phyloP scores from a whole-genome alignment of 2,888 invertebrate genomes.

The Amorpha juglandis region DNA sequence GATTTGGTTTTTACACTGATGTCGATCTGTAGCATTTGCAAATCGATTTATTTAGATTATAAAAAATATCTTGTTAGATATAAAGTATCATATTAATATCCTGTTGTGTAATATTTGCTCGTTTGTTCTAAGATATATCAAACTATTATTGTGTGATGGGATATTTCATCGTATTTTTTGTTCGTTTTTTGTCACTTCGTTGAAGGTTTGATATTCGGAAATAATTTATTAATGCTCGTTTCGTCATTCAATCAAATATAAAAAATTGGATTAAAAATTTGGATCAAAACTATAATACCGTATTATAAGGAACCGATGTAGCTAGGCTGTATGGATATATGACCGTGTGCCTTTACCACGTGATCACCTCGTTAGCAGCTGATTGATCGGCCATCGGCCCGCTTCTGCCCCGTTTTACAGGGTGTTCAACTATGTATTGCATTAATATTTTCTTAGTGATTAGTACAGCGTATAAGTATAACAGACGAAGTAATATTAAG shows the following conservation, averaged over 20 bases:
- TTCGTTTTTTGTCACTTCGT: constrained; percentile 6
- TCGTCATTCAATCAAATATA: no score
- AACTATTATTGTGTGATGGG: constrained; percentile 13
- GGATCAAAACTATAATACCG: constrained; percentile 14
- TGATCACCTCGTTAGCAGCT: constrained; percentile 77
- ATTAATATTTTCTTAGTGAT: background rate
- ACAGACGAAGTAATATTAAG: no score
- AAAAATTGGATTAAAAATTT: no score
- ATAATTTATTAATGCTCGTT: no score
- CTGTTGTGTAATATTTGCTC: background rate
- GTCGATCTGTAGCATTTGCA: background rate
- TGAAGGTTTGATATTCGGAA: constrained; percentile 15
- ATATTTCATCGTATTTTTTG: constrained; percentile 1
- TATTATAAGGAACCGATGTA: constrained; percentile 17
- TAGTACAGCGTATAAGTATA: no score
- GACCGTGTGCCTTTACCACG: constrained; percentile 51
- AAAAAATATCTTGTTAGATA: background rate
- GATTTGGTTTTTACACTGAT: constrained; percentile 35
- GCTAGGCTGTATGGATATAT: constrained; percentile 34
- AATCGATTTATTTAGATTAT: constrained; percentile 20
- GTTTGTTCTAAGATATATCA: background rate
- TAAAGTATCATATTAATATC: background rate
- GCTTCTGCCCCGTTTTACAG: constrained; percentile 63
- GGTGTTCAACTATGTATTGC: constrained; percentile 42
- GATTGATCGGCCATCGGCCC: constrained; percentile 77